Evolutionary conservation across 2,888 invertebrate species (phyloP).

Genomic region (Halictus ligatus): DNA sequence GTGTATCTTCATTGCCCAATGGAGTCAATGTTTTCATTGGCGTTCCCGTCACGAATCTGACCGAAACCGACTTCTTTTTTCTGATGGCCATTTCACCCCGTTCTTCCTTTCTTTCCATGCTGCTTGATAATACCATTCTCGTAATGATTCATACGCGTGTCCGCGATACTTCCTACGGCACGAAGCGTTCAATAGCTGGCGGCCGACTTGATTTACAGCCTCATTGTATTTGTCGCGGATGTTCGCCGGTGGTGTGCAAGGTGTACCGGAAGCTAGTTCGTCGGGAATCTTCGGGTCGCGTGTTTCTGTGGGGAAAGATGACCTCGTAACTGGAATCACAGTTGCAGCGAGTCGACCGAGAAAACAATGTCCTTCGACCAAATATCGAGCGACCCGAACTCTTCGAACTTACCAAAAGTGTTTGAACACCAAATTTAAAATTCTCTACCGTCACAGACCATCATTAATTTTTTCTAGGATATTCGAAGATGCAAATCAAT

Average conservation of each 20-base stretch:
- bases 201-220: conserved; percentile 45
- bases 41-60: not conserved
- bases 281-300: conserved; percentile 10
- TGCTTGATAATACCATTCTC: not conserved
- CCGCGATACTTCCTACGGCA: conserved; percentile 29
- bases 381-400: too few species aligned
- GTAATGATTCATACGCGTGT: conserved; percentile 34
- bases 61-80: too few species aligned
- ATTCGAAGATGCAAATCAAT: too few species aligned
- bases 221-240: conserved; percentile 47
- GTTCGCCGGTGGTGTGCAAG: conserved; percentile 19
- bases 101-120: not conserved
- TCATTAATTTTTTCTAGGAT: too few species aligned
- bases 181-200: conserved; percentile 32
- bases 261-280: conserved; percentile 37
- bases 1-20: not conserved
- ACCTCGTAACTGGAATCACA: not conserved
- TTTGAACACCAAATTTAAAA: not conserved
- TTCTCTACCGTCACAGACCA: not conserved
- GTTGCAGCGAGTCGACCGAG: not conserved
- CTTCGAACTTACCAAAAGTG: too few species aligned
- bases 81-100: not conserved
- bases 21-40: conserved; percentile 13
- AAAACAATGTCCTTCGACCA: not conserved
- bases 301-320: conserved; percentile 1